Percentiles rank a stretch among this genome's conserved stretches.
Conservation (phyloP, 2,888 invertebrate species). For the Phrixothrix hirtus region DNA sequence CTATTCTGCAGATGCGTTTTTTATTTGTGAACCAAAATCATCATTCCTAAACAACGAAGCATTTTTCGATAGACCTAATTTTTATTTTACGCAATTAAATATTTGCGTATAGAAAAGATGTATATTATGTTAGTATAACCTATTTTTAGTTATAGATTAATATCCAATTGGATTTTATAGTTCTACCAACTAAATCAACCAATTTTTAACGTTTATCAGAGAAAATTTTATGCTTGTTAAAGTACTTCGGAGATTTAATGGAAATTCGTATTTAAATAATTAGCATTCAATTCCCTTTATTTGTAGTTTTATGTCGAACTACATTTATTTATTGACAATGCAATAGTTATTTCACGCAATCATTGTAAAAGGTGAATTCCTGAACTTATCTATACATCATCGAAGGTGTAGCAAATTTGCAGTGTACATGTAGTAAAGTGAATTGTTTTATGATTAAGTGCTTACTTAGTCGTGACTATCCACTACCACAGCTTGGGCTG, state of each 20-base stretch:
- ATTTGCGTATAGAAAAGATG: no score
- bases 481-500: slow-evolving; percentile 36
- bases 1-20: no score
- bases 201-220: not conserved
- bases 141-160: no score
- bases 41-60: no score
- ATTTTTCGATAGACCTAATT: no score
- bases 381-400: slow-evolving; percentile 37
- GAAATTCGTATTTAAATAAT: not conserved
- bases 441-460: slow-evolving; percentile 49
- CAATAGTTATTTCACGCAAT: slow-evolving; percentile 20
- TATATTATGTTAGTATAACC: no score
- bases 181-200: no score
- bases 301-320: slow-evolving; percentile 8
- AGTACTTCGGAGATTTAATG: slow-evolving; percentile 5
- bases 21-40: no score
- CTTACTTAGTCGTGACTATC: slow-evolving; percentile 46
- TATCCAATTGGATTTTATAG: no score
- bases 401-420: slow-evolving; percentile 40
- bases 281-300: no score
- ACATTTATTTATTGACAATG: slow-evolving; percentile 12
- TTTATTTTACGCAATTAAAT: no score
- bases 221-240: not conserved
- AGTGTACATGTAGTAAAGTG: slow-evolving; percentile 40
- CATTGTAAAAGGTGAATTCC: slow-evolving; percentile 31